Percentiles rank a stretch among this genome's conserved stretches.
These are phyloP conservation scores for Rhamphomyia laevipes DNA, from an alignment of 2,888 invertebrate species.

Conservation along the genomic window DNA sequence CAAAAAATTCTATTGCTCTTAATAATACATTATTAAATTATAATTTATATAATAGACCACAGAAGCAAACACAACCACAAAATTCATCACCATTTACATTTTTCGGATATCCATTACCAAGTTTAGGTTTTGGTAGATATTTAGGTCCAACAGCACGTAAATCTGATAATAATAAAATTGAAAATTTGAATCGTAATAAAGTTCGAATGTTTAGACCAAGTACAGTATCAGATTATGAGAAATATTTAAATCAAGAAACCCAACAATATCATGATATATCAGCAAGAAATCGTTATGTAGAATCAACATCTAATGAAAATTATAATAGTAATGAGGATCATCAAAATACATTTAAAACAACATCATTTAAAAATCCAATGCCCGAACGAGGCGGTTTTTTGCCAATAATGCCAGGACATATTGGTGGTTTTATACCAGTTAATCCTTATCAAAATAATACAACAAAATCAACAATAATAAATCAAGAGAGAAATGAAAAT, in stretches of 20 bases:
- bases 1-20: constrained; percentile 35
- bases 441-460: constrained; percentile 27
- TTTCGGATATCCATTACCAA: constrained; percentile 71
- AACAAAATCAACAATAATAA: constrained; percentile 21
- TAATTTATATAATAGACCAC: constrained; percentile 28
- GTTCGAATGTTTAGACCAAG: constrained; percentile 34
- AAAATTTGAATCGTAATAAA: constrained; percentile 23
- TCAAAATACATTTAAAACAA: constrained; percentile 27
- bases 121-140: constrained; percentile 56
- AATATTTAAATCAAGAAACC: constrained; percentile 26
- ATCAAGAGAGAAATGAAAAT: constrained; percentile 25
- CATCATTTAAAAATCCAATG: constrained; percentile 29
- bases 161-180: constrained; percentile 22
- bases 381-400: constrained; percentile 63
- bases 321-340: constrained; percentile 25
- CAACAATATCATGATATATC: constrained; percentile 22
- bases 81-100: constrained; percentile 57
- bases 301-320: constrained; percentile 26
- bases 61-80: constrained; percentile 21
- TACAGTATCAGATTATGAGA: constrained; percentile 33
- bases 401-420: constrained; percentile 57
- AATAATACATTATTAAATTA: constrained; percentile 37
- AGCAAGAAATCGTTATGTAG: constrained; percentile 22
- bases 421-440: constrained; percentile 64
- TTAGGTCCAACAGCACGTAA: constrained; percentile 38